phyloP scores from a whole-genome alignment of 2,888 invertebrate genomes.

The Epirrita christyi region DNA sequence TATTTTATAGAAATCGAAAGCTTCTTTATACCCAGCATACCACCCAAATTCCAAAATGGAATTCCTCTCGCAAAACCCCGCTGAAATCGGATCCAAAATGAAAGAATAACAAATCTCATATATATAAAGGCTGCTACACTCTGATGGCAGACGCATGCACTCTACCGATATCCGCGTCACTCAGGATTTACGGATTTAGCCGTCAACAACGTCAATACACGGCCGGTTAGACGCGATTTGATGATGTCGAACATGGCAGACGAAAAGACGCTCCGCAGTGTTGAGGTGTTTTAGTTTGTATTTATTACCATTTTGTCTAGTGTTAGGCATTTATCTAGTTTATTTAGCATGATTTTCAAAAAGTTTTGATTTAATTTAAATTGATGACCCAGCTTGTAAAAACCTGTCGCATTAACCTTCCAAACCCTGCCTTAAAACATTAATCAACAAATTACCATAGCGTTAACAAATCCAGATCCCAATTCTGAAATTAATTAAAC shows the following conservation, averaged over 20 bases:
- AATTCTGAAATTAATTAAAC: conserved; percentile 29
- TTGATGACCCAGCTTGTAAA: too few species aligned
- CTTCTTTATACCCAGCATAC: conserved; percentile 1
- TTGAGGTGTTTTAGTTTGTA: background rate
- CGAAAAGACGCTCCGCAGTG: conserved; percentile 12
- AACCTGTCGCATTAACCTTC: conserved; percentile 4
- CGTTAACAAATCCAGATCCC: conserved; percentile 26
- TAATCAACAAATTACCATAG: conserved; percentile 27
- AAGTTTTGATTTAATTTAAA: too few species aligned
- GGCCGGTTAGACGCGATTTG: conserved; percentile 33
- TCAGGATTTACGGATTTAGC: conserved; percentile 69
- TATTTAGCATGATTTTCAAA: too few species aligned
- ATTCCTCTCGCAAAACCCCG: conserved; percentile 23
- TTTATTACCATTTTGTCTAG: background rate
- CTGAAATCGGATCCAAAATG: conserved; percentile 32
- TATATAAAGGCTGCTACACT: conserved; percentile 37
- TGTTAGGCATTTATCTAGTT: background rate
- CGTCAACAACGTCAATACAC: conserved; percentile 48
- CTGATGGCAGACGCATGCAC: conserved; percentile 37
- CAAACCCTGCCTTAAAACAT: conserved; percentile 27
- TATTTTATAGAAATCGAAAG: background rate
- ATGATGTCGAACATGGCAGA: conserved; percentile 23
- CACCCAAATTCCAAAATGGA: conserved; percentile 15
- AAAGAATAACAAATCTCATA: conserved; percentile 36
- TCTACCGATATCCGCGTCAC: conserved; percentile 50